Percentiles rank a stretch among this genome's conserved stretches.
Evolutionary conservation across 2,888 invertebrate species (phyloP).

Genomic region (Acronicta alni): DNA sequence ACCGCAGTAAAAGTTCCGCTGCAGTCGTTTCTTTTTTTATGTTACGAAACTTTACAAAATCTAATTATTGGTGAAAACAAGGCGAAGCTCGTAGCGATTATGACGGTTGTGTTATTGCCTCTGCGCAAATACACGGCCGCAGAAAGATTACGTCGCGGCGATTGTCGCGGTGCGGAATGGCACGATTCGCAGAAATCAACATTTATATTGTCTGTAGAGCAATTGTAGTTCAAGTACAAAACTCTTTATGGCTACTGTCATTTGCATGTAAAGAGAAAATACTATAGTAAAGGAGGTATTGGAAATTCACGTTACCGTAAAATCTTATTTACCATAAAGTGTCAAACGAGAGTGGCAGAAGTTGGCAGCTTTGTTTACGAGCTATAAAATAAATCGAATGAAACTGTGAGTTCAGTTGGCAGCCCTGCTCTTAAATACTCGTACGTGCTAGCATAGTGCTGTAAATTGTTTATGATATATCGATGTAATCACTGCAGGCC

Average conservation of each 20-base stretch:
- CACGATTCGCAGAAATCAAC: conserved; percentile 60
- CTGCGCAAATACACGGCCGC: conserved; percentile 27
- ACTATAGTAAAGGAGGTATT: conserved; percentile 71
- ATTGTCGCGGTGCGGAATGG: conserved; percentile 51
- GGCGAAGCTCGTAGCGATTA: conserved; percentile 46
- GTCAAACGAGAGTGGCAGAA: conserved; percentile 79
- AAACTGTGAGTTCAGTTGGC: conserved; percentile 65
- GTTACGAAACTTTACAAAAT: conserved; percentile 56
- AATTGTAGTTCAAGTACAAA: conserved; percentile 66
- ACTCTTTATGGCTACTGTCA: conserved; percentile 70
- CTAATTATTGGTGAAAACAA: conserved; percentile 55
- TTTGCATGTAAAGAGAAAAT: conserved; percentile 79
- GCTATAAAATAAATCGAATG: conserved; percentile 86
- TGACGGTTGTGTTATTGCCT: conserved; percentile 35
- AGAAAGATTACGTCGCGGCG: conserved; percentile 44
- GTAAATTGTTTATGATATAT: conserved; percentile 44
- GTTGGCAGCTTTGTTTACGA: conserved; percentile 84
- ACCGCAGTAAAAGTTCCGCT: conserved; percentile 62
- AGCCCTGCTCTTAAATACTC: conserved; percentile 43
- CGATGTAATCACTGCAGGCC: conserved; percentile 37
- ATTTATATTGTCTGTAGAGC: conserved; percentile 65
- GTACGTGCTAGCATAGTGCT: conserved; percentile 28
- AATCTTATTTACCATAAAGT: conserved; percentile 86
- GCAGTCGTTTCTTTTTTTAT: conserved; percentile 57
- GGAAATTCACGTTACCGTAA: conserved; percentile 77